phyloP scores from a whole-genome alignment of 64 coral and sea anemone genomes.

The Actinia tenebrosa region DNA sequence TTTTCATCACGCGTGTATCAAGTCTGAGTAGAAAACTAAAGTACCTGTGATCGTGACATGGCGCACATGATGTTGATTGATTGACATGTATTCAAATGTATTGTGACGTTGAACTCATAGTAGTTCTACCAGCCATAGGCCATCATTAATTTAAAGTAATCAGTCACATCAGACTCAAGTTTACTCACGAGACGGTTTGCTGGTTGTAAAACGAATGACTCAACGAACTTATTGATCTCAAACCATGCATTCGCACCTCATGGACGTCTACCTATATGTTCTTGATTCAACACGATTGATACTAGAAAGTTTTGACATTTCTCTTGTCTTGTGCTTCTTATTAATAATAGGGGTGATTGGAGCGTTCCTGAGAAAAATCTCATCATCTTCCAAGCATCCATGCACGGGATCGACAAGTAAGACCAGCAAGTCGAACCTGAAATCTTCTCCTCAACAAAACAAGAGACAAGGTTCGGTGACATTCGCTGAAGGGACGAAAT shows the following conservation, averaged over 20 bases:
- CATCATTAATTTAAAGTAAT: background rate
- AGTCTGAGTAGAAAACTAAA: background rate
- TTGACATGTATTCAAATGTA: background rate
- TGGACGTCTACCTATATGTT: background rate
- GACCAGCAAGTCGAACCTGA: conserved; percentile 57
- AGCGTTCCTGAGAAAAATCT: conserved; percentile 41
- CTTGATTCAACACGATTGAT: background rate
- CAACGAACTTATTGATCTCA: background rate
- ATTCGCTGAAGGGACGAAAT: conserved; percentile 89
- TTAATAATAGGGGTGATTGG: conserved; percentile 67
- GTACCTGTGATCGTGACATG: background rate
- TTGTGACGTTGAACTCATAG: background rate
- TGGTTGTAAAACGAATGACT: background rate
- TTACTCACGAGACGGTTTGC: background rate
- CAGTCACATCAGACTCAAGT: background rate
- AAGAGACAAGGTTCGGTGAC: conserved; percentile 48
- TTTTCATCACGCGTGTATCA: background rate
- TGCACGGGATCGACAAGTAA: conserved; percentile 8
- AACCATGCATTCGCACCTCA: background rate
- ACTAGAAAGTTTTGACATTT: conserved; percentile 46
- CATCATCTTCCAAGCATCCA: conserved; percentile 13
- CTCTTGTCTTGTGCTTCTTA: conserved; percentile 41
- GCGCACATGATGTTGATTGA: background rate
- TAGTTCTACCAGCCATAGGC: background rate
- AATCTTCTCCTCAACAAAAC: conserved; percentile 33